Evolutionary conservation across 2,888 invertebrate species (phyloP), one percentile per base, ranked within the genome.

Genomic region (Xanthia icteritia): DNA sequence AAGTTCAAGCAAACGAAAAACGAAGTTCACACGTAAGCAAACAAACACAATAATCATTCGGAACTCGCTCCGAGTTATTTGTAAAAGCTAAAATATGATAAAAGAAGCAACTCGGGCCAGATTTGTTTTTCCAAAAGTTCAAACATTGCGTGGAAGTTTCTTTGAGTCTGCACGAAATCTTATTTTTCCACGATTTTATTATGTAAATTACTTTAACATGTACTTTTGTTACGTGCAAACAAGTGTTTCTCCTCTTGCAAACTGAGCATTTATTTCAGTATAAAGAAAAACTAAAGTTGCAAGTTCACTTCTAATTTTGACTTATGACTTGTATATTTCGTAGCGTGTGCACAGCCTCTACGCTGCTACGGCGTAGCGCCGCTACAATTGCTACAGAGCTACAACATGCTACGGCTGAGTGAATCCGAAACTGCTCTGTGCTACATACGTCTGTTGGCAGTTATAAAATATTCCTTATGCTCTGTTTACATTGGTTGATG

Each of bases 371-470:
- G 69, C 77, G 73, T 70, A 70, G 70, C 15, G 6, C 42, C 45
- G 27, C 75, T 80, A 83, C 89, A 85, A 75, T 76, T 73, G 77
- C 83, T 84, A 79, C 80, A 79, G 81, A 73, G 82, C 86, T 88
- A 86, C 89, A 85, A 84, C 73, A 77, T 51, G 83, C 87, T 89
- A 86, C 89, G 85, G 77, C 77, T 88, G 86, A 86, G 78, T 89
- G 84, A 90, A 81, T 79, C 76, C 68, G 56, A 67, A 84, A 85
- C 84, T 84, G 70, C 61, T 82, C 56, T 42, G 61, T 66, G 65
- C 77, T 72, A 76, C 75, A 79, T 72, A 66, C 58, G 39, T 67
- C 67, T 76, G 77, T 77, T 51, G 63, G 20, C 58, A 68, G 60
- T 31, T 69, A 82, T 82, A 85, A 84, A 85, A 74, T 82, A 82